Percentiles rank a stretch among this genome's conserved stretches.
These are phyloP conservation scores for Deladenus siricidicola DNA, from an alignment of 2,888 invertebrate species.

Conservation along the genomic window DNA sequence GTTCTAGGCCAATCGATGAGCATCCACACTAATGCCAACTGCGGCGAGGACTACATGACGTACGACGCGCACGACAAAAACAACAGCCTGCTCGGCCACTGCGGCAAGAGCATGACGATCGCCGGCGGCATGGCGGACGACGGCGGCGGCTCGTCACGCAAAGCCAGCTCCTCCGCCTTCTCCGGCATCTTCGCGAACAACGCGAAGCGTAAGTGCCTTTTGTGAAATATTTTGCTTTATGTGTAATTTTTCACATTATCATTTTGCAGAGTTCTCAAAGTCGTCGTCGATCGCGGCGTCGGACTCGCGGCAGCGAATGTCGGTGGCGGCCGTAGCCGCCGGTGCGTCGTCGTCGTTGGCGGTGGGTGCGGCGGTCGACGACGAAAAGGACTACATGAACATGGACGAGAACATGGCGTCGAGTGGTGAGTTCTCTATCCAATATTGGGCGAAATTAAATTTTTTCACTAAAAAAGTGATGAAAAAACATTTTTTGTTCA, in stretches of 20 bases:
- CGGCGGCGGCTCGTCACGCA: conserved; percentile 8
- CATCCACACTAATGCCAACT: too few species aligned
- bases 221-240: too few species aligned
- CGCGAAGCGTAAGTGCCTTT: too few species aligned
- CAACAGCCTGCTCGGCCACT: neutral
- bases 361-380: neutral
- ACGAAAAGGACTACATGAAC: conserved; percentile 19
- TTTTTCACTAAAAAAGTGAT: too few species aligned
- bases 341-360: too few species aligned
- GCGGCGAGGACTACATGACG: conserved; percentile 30
- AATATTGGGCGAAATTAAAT: too few species aligned
- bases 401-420: too few species aligned
- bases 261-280: too few species aligned
- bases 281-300: neutral
- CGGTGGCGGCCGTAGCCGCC: neutral
- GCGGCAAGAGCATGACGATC: neutral
- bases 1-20: too few species aligned
- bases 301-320: conserved; percentile 5
- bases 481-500: too few species aligned
- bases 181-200: neutral
- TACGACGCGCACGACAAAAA: conserved; percentile 22
- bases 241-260: too few species aligned
- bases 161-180: conserved; percentile 9
- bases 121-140: neutral
- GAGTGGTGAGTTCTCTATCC: too few species aligned